Base-by-base conservation (phyloP, 1,140 invertebrate species). In the Schlechtendalia chinensis region DNA sequence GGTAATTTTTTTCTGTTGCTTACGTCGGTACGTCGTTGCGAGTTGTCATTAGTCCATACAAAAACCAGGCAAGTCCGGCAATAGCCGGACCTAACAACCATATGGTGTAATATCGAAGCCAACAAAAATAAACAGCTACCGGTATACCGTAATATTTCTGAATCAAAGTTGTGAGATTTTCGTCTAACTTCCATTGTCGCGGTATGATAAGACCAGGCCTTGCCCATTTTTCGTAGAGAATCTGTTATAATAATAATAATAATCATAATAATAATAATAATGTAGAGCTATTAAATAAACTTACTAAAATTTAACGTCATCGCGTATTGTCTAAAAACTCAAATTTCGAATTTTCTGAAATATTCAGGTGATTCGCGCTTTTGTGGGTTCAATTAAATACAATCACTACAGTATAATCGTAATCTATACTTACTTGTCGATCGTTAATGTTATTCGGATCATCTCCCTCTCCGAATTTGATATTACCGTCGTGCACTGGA, bases 31-130 rank as follows among this genome's bases (percentile, higher is more conserved):
- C n/a, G 17, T 79, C 75, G 39, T 29, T 79, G 2, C 22, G 56
- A 45, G 75, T 79, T 4, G 75, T 63, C 19, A 79, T 24, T 12
- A 79, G 22, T 8, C 75, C 75, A 16, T 79, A 79, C 3, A 79
- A 24, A 14, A 79, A 79, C 75, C 75, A 79, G 1, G 14, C 39
- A 8, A 79, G 24, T 5, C 75, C 75, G 22, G 58, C 75, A 50
- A 79, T 79, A n/a, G 75, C 75, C 16, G 75, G 75, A 27, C 75
- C 75, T 1, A 79, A 58, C 19, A 79, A 54, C 75, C 75, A 79
- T 27, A 79, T 1, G 1, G 75, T 79, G 39, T 79, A 79, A 56
- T 61, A 79, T 16, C 75, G 56, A 47, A 79, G 75, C 75, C 75
- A 79, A 27, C 58, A 47, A 8, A 79, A 79, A 50, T 79, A 79